Base-by-base conservation (phyloP, 2,113 vertebrate species). In the Siphamia tubifer region DNA sequence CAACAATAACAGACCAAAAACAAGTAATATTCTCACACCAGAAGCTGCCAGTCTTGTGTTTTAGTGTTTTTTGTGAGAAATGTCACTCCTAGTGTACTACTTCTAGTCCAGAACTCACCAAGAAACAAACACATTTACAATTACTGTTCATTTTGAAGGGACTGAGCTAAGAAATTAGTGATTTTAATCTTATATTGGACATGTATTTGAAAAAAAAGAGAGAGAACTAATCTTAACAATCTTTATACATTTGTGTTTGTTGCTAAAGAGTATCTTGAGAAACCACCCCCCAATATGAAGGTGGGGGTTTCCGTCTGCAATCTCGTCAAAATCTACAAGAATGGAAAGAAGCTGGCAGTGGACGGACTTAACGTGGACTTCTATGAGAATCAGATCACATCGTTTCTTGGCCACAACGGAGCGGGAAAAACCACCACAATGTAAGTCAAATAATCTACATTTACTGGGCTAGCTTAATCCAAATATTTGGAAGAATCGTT, bases 381-480 rank as follows among this genome's bases (percentile, higher is more conserved):
- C 85, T 98, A 95, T 0, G 94, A 98, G 86, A 95, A 96, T 40
- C 97, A 99, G 67, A 99, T 99, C 81, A 98, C 97, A 5, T 99
- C 98, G 2, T 99, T 99, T 62, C 86, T 99, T n/a, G 98, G 98
- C 48, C 98, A 99, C 84, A 99, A 99, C 4, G 98, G 98, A 84
- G 98, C 98, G 0, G 98, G 98, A 9, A 99, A 99, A 90, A 99
- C 98, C 1, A 99, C 98, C 43, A 99, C 97, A 12, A 98, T 99
- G 98, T 98, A 93, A 95, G 96, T 66, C 4, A 11, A 16, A 1
- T 48, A 54, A 47, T 53, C 28, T 38, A 0, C 35, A n/a, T n/a
- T n/a, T n/a, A n/a, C n/a, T n/a, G n/a, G n/a, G n/a, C n/a, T n/a
- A n/a, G n/a, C n/a, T n/a, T n/a, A n/a, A n/a, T n/a, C n/a, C n/a